Evolutionary conservation across 2,113 vertebrate species (phyloP).

Genomic region (Pseudopipra pipra): DNA sequence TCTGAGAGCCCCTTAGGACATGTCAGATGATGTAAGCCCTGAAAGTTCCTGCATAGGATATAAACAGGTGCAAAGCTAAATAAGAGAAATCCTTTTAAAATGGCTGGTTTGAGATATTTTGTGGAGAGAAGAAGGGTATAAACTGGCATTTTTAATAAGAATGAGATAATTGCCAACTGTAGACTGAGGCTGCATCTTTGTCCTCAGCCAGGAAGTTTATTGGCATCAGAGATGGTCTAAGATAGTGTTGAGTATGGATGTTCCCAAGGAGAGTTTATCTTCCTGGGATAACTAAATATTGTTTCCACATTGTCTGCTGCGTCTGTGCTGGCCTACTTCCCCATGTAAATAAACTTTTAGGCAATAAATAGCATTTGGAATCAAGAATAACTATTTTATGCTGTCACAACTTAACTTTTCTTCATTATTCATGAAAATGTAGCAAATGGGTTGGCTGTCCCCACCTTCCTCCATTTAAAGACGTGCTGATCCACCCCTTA

Average conservation of each 20-base stretch:
- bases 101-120: background rate
- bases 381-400: background rate
- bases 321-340: background rate
- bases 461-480: background rate
- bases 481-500: background rate
- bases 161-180: background rate
- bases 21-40: background rate
- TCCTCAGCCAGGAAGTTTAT: background rate
- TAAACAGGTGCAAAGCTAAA: background rate
- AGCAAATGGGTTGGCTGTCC: background rate
- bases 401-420: background rate
- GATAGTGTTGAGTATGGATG: no score
- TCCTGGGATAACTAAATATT: background rate
- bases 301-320: background rate
- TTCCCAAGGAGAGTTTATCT: background rate
- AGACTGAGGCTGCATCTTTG: background rate
- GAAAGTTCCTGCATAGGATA: background rate
- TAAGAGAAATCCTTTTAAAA: background rate
- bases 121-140: background rate
- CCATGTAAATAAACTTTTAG: accelerated
- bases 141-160: background rate
- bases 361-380: background rate
- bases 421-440: background rate
- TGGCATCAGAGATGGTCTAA: background rate
- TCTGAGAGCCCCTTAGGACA: background rate